These are phyloP conservation scores for Poeciliopsis occidentalis DNA, from an alignment of 2,113 vertebrate genomes.

Conservation along the genomic window DNA sequence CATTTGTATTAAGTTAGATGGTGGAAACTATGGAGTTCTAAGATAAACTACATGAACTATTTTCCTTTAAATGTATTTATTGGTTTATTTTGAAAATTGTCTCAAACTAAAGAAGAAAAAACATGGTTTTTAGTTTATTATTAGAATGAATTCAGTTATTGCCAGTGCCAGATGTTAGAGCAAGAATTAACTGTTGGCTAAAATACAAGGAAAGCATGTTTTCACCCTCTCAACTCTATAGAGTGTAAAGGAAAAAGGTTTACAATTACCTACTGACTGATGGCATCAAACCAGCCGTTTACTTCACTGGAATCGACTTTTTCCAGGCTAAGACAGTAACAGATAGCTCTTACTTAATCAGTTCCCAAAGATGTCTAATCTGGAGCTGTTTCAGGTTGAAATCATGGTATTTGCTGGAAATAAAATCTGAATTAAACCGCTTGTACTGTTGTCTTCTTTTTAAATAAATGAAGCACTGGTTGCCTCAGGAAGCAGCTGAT, in stretches of 20 bases:
- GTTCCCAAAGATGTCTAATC: neutral
- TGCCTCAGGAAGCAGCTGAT: neutral
- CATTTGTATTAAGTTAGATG: neutral
- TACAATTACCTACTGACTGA: constrained; percentile 9
- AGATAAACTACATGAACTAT: neutral
- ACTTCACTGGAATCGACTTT: constrained; percentile 5
- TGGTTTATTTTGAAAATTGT: neutral
- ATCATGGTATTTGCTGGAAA: neutral
- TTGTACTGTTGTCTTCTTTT: neutral
- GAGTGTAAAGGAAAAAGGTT: neutral
- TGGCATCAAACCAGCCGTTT: neutral
- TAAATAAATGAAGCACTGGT: neutral
- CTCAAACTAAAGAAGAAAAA: neutral
- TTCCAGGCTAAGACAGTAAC: neutral
- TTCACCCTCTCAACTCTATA: neutral
- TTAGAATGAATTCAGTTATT: neutral
- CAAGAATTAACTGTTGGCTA: neutral
- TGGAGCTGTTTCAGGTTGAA: neutral
- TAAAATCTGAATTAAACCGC: neutral
- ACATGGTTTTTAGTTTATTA: neutral
- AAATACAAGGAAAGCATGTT: neutral
- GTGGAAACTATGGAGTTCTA: neutral
- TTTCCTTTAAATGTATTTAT: neutral
- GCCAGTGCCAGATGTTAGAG: neutral
- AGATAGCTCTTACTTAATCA: neutral